phyloP scores from a whole-genome alignment of 1,140 invertebrate genomes.

The Arion vulgaris region DNA sequence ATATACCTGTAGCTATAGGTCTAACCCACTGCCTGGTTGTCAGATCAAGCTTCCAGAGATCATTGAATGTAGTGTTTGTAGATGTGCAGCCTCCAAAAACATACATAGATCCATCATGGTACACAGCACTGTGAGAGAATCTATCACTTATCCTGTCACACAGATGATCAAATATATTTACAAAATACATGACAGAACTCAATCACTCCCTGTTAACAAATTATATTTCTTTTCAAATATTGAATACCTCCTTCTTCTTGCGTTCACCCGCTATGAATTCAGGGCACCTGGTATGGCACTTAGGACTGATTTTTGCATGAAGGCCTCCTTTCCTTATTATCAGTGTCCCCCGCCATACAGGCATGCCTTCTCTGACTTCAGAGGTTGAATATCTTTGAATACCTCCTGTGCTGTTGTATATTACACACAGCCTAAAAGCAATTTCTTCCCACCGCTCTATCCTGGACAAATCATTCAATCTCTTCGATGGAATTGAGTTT shows the following conservation, averaged over 20 bases:
- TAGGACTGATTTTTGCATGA: no score
- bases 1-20: conserved; percentile 71
- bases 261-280: no score
- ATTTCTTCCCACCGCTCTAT: no score
- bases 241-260: not conserved
- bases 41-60: conserved; percentile 94
- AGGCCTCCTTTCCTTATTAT: no score
- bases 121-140: conserved; percentile 92
- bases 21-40: conserved; percentile 84
- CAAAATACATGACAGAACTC: not conserved
- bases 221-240: not conserved
- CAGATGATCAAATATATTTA: conserved; percentile 44
- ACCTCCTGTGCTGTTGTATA: no score
- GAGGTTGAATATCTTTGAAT: no score
- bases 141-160: conserved; percentile 85
- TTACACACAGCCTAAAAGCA: no score
- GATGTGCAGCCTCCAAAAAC: conserved; percentile 97
- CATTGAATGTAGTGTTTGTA: conserved; percentile 95
- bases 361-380: no score
- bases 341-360: no score
- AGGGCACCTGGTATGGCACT: no score
- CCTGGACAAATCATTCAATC: no score
- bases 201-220: not conserved
- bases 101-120: conserved; percentile 83
- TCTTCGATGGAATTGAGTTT: no score